A percentile compares a stretch with the other conserved stretches of the same genome.
phyloP scores from a whole-genome alignment of 2,113 vertebrate species.

The Piliocolobus tephrosceles region DNA sequence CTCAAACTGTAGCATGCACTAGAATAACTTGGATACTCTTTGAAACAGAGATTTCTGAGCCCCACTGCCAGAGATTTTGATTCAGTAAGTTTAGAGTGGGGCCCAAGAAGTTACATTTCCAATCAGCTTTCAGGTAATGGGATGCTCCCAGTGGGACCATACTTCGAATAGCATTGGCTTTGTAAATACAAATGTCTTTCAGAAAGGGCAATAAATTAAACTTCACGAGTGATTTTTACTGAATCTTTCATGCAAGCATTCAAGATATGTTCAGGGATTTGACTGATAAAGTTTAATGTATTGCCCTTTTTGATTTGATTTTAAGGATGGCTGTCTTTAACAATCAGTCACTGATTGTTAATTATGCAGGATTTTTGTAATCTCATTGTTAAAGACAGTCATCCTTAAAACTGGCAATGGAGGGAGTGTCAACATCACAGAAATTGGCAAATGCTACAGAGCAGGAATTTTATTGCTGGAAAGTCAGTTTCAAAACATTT shows the following conservation, averaged over 20 bases:
- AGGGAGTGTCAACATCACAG: not conserved
- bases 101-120: not conserved
- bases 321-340: too few relatives aligned
- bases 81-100: not conserved
- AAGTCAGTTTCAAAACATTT: not conserved
- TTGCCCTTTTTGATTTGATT: too few relatives aligned
- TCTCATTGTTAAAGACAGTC: not conserved
- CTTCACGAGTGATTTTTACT: not conserved
- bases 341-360: not conserved
- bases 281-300: too few relatives aligned
- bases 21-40: not conserved
- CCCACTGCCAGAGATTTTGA: not conserved
- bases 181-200: not conserved
- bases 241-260: too few relatives aligned
- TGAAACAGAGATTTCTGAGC: not conserved
- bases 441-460: not conserved
- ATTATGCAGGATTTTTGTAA: slow-evolving; percentile 14
- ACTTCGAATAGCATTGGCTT: not conserved
- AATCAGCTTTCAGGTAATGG: not conserved
- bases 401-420: not conserved
- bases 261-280: too few relatives aligned
- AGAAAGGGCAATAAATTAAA: not conserved
- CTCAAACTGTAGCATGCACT: not conserved
- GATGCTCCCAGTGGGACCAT: not conserved
- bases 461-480: not conserved